Conservation (phyloP, 2,888 invertebrate genomes). For the Ichneumoninae sp. region DNA sequence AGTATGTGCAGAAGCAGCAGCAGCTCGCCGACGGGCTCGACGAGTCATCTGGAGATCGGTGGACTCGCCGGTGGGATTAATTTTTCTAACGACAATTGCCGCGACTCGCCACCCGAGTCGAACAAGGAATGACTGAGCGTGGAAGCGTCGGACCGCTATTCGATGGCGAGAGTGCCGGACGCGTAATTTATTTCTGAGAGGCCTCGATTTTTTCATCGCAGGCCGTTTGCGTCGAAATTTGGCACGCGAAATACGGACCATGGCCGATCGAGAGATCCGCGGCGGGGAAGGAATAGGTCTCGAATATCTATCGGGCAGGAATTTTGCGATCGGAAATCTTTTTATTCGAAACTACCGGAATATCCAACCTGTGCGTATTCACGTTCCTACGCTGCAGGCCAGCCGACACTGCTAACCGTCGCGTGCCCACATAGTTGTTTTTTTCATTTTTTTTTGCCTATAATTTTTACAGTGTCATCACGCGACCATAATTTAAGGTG, state of each 20-base stretch:
- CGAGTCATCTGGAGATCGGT: slow-evolving; percentile 76
- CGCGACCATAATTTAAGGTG: slow-evolving; percentile 72
- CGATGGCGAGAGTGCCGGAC: slow-evolving; percentile 22
- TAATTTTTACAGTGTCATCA: slow-evolving; percentile 70
- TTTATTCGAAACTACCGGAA: not conserved
- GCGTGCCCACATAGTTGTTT: slow-evolving; percentile 65
- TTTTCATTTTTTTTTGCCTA: slow-evolving; percentile 57
- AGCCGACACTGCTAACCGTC: slow-evolving; percentile 58
- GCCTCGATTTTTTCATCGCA: not conserved
- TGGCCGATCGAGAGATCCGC: not conserved
- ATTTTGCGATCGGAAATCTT: not conserved
- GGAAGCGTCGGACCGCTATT: slow-evolving; percentile 11
- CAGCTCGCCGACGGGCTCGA: slow-evolving; percentile 82
- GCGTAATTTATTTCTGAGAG: not conserved
- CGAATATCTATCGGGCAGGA: slow-evolving; percentile 1
- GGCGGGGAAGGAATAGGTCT: not conserved
- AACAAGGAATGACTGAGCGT: slow-evolving; percentile 79
- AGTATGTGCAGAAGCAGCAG: slow-evolving; percentile 78
- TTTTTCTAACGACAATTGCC: slow-evolving; percentile 89
- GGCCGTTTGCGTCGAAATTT: not conserved
- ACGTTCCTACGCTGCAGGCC: slow-evolving; percentile 57
- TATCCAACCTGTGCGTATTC: not conserved
- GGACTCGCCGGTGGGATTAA: slow-evolving; percentile 78
- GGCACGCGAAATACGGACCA: not conserved
- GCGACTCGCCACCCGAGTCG: slow-evolving; percentile 86